A percentile compares a stretch with the other conserved stretches of the same genome.
Evolutionary conservation across 2,797 vertebrate genomes (phyloP).

Genomic region (Stomatorhinus walkeri): DNA sequence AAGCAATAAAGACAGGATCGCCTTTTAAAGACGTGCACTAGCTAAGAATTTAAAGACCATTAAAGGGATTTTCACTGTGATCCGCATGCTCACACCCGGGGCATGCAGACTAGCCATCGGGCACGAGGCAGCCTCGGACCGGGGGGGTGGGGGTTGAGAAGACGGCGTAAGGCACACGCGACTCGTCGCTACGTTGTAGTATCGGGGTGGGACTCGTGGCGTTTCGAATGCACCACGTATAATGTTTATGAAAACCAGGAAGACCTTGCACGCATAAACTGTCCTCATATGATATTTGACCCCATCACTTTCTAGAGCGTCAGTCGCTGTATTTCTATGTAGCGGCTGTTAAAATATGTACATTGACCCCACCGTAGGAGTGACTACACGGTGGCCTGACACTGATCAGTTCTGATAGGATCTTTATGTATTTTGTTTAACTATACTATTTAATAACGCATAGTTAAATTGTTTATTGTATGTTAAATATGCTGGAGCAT

Average conservation of each 20-base stretch:
- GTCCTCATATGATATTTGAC: not conserved
- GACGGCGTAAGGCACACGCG: not conserved
- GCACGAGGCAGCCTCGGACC: not conserved
- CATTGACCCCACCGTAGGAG: not conserved
- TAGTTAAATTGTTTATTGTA: not conserved
- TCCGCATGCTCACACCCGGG: not conserved
- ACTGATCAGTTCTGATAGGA: not conserved
- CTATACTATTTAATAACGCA: not conserved
- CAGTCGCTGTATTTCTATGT: not conserved
- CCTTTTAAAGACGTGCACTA: constrained; percentile 5
- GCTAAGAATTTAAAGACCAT: not conserved
- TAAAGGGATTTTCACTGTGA: constrained; percentile 14
- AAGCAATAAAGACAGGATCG: constrained; percentile 52
- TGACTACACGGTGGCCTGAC: not conserved
- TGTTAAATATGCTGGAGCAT: not conserved
- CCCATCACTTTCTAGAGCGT: not conserved
- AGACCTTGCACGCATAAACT: not conserved
- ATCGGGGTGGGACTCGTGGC: not conserved
- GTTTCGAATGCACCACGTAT: not conserved
- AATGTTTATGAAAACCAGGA: not conserved
- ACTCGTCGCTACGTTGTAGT: not conserved
- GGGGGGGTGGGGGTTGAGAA: not conserved
- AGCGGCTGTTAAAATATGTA: not conserved
- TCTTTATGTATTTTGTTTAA: not conserved
- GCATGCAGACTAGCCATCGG: not conserved